Evolutionary conservation across 2,797 vertebrate genomes (phyloP).

Genomic region (Clamator glandarius): DNA sequence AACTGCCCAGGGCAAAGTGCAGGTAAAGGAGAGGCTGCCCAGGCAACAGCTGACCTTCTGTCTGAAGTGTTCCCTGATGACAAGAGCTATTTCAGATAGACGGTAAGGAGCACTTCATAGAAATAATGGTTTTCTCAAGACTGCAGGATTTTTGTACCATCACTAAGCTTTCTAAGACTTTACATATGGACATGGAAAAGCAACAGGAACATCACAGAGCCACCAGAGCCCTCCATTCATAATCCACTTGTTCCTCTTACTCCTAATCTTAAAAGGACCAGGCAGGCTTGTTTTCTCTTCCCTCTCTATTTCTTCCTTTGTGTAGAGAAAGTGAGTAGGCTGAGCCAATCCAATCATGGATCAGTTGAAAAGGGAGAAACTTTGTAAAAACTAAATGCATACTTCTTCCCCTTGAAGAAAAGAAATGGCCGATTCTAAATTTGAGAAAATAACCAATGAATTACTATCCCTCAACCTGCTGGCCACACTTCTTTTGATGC

Average conservation of each 20-base stretch:
- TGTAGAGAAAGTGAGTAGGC: background rate
- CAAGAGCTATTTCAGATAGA: background rate
- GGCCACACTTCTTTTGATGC: too few relatives aligned
- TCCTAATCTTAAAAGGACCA: background rate
- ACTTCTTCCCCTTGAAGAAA: background rate
- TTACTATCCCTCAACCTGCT: too few relatives aligned
- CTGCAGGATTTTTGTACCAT: background rate
- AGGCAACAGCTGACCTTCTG: background rate
- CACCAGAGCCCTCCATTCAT: background rate
- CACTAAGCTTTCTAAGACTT: background rate
- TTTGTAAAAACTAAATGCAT: background rate
- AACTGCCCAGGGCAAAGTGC: background rate
- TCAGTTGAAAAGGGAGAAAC: background rate
- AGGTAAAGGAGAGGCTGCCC: background rate
- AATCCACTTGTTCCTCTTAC: accelerated
- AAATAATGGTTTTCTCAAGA: background rate
- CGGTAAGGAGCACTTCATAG: background rate
- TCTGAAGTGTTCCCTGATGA: background rate
- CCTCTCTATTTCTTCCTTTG: background rate
- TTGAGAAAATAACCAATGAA: background rate
- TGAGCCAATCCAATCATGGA: background rate
- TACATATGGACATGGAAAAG: background rate
- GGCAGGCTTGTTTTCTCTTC: background rate
- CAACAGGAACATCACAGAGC: background rate
- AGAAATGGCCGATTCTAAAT: background rate